Evolutionary conservation across 2,113 vertebrate species (phyloP), one percentile per base, ranked within the genome.

Genomic region (Rhinolophus sinicus): DNA sequence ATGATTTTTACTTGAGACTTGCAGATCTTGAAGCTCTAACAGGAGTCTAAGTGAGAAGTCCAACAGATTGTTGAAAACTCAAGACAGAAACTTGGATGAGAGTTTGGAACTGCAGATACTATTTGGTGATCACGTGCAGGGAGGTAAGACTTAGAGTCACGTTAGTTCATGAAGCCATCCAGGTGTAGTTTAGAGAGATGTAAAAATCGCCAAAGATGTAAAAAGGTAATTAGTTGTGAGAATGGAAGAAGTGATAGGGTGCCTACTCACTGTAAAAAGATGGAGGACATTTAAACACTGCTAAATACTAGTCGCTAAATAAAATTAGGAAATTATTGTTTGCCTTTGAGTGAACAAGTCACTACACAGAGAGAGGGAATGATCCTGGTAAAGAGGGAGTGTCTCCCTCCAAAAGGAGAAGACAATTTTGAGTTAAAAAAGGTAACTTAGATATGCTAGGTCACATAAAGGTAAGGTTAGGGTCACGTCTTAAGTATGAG

Each of bases 331-430:
- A 80, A 92, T 78, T 62, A 33, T 33, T 38, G 19, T 88, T 54
- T 70, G 83, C 24, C 24, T 94, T 56, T 83, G 44, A 92, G 72
- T 77, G 76, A 94, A 54, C 52, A 70, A 56, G 70, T 92, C 69
- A 94, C 30, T 88, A 70, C 72, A 40, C 13, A 73, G 35, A 5
- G 11, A 28, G 22, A 88, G 65, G 56, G 38, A 86, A 90, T 67
- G 18, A 80, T 69, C 28, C 54, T 92, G n/a, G 19, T 44, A 85
- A 62, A 3, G 40, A 76, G 28, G 81, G 54, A 24, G 82, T 60
- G 65, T 52, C 13, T 58, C 83, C 44, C 65, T 50, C 21, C 38
- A 52, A 67, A 93, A 90, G 87, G 19, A 95, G 28, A 67, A 95
- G 58, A 84, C 19, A 56, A 95, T 69, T 50, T 77, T 76, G 47